Evolutionary conservation across 2,888 invertebrate genomes (phyloP).

Genomic region (Dioctria rufipes): DNA sequence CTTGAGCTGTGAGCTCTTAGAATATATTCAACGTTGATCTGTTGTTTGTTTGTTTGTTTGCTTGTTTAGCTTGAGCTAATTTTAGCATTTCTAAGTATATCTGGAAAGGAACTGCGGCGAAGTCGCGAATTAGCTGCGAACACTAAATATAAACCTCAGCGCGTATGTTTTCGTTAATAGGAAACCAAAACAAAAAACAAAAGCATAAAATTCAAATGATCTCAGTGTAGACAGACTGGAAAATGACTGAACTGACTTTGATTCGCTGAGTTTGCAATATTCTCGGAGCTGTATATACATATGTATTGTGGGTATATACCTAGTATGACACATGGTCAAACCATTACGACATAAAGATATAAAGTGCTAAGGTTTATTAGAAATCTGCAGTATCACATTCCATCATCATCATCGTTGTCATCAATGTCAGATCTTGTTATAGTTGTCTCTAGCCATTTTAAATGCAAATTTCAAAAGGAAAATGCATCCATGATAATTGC

Average conservation of each 20-base stretch:
- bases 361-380: slow-evolving; percentile 26
- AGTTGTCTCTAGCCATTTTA: slow-evolving; percentile 34
- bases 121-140: slow-evolving; percentile 7
- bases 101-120: slow-evolving; percentile 26
- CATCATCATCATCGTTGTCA: slow-evolving; percentile 38
- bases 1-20: slow-evolving; percentile 3
- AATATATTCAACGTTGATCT: neutral
- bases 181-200: slow-evolving; percentile 30
- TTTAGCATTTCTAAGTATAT: slow-evolving; percentile 13
- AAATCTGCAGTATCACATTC: slow-evolving; percentile 17
- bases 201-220: neutral
- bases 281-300: neutral
- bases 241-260: slow-evolving; percentile 20
- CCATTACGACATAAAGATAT: neutral
- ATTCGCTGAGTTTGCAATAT: neutral
- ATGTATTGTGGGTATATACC: no score
- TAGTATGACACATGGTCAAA: no score
- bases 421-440: slow-evolving; percentile 46
- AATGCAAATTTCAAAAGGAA: slow-evolving; percentile 44
- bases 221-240: slow-evolving; percentile 21
- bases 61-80: slow-evolving; percentile 37
- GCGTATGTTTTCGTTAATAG: neutral
- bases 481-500: slow-evolving; percentile 29
- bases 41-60: neutral
- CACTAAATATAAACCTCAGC: slow-evolving; percentile 1